Percentiles rank a stretch among this genome's conserved stretches.
These are phyloP conservation scores for Drosophila ohnishii DNA, from an alignment of 1,140 invertebrate species.

Conservation along the genomic window DNA sequence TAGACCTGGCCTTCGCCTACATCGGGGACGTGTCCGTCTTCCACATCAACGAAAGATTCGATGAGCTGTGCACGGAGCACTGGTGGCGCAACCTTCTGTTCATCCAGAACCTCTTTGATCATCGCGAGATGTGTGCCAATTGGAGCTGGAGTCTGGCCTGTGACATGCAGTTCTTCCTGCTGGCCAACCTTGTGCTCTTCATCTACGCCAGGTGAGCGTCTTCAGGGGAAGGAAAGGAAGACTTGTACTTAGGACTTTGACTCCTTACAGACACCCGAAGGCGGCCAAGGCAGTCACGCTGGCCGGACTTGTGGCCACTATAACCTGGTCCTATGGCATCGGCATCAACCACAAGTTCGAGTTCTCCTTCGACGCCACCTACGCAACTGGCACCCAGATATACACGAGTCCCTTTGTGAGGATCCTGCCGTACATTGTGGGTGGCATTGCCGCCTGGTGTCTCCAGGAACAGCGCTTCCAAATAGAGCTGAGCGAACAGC, in stretches of 20 bases:
- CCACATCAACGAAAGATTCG: constrained; percentile 83
- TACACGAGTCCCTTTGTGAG: constrained; percentile 80
- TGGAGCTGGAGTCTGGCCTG: constrained; percentile 93
- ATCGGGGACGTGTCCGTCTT: constrained; percentile 84
- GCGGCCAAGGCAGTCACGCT: constrained; percentile 45
- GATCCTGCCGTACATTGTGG: constrained; percentile 74
- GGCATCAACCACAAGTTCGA: constrained; percentile 65
- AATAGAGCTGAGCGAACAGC: constrained; percentile 51
- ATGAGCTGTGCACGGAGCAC: constrained; percentile 84
- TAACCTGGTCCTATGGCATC: constrained; percentile 64
- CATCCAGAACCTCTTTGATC: constrained; percentile 86
- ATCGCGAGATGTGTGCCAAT: constrained; percentile 87
- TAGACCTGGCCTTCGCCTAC: constrained; percentile 84
- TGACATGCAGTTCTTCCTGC: constrained; percentile 91
- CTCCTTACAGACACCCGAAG: constrained; percentile 50
- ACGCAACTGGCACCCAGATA: constrained; percentile 69
- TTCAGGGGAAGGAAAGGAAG: no score
- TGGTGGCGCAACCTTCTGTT: constrained; percentile 88
- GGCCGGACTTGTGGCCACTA: constrained; percentile 45
- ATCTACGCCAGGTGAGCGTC: constrained; percentile 84
- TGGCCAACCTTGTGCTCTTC: constrained; percentile 84
- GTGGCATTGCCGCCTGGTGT: constrained; percentile 70
- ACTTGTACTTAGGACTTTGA: neutral
- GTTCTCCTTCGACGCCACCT: constrained; percentile 74
- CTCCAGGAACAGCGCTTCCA: constrained; percentile 47